These are phyloP conservation scores for Tenthredo amoena DNA, from an alignment of 2,888 invertebrate species.

Conservation along the genomic window DNA sequence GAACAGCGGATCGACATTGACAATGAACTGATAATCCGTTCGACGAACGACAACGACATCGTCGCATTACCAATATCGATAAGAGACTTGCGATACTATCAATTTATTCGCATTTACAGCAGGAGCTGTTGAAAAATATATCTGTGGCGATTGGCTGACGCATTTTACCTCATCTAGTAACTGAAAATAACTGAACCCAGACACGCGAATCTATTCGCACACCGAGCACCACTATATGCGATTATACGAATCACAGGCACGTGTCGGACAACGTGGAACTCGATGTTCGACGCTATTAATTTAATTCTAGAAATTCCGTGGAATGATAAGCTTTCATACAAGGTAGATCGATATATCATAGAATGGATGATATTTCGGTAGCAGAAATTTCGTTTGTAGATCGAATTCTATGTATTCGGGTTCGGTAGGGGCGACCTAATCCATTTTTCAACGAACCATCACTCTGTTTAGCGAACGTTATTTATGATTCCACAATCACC, in stretches of 20 bases:
- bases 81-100: neutral
- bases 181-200: neutral
- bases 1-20: conserved; percentile 1
- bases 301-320: neutral
- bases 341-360: neutral
- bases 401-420: neutral
- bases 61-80: conserved; percentile 20
- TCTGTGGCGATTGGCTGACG: too few relatives aligned
- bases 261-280: conserved; percentile 2
- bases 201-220: neutral
- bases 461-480: neutral
- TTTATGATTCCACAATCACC: neutral
- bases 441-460: neutral
- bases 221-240: neutral
- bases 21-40: conserved; percentile 38
- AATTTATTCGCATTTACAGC: conserved; percentile 14
- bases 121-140: neutral
- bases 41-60: neutral
- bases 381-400: neutral
- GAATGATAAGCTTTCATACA: neutral
- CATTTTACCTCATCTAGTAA: neutral
- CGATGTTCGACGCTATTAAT: neutral
- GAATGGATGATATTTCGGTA: neutral
- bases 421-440: neutral
- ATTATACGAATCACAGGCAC: neutral